Base-by-base conservation (phyloP, 2,888 invertebrate species). In the Limenitis camilla region DNA sequence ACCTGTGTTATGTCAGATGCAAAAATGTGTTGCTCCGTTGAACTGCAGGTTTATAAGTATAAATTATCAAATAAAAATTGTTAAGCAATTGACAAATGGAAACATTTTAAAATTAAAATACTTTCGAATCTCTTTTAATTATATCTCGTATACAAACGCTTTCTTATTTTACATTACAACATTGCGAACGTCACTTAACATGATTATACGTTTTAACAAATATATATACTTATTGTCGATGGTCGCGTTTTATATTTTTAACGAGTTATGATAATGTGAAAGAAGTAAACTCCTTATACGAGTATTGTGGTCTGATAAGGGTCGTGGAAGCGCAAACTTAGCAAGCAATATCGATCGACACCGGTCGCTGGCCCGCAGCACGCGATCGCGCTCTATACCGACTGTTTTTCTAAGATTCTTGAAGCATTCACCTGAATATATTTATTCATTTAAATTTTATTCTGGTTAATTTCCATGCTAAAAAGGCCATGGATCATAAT, bases 271-370 rank as follows among this genome's bases (percentile, higher is more conserved):
- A 28, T 33, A 42, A 30, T 50, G 19, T 33, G 39, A 11, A 44
- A 45, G 6, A 45, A 39, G 9, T 30, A 45, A 44, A 39, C 42
- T 53, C 32, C 40, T 40, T 50, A 64, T 65, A 67, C 64, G 64
- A 66, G n/a, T n/a, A 62, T 69, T 68, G 59, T 65, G 67, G 66
- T 67, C 60, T 62, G 66, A 66, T 64, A 68, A 62, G 69, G 70
- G 72, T 69, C 62, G 70, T 70, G 68, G 68, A 75, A 75, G 74
- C 77, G 79, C 76, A 72, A 82, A 78, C 70, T 78, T 77, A 74
- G 78, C 80, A 76, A 74, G 76, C 72, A 71, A 74, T 84, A 85
- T 85, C 81, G 85, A 85, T 83, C 81, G 74, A 61, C 65, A 67
- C 64, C 68, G 69, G 69, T 63, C 69, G 69, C 69, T 74, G 76